Percentiles rank a stretch among this genome's conserved stretches.
Conservation (phyloP, 1,140 invertebrate genomes). For the Drosophila pallidifrons region DNA sequence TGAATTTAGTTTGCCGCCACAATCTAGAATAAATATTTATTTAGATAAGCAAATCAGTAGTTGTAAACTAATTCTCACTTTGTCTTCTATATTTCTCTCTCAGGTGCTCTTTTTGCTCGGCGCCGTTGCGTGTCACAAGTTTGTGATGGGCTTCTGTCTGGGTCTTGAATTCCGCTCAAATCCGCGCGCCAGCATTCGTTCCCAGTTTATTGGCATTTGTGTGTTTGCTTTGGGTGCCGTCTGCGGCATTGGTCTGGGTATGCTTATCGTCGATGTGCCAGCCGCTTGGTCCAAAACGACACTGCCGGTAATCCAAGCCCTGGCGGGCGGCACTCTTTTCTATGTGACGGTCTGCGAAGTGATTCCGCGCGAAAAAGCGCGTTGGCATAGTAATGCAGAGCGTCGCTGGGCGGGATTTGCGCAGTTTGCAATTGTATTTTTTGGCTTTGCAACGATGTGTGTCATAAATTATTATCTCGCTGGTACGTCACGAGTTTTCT, state of each 20-base stretch:
- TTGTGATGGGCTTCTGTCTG: slow-evolving; percentile 92
- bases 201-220: slow-evolving; percentile 87
- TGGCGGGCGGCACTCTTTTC: slow-evolving; percentile 96
- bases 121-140: slow-evolving; percentile 91
- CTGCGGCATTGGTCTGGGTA: slow-evolving; percentile 88
- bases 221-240: slow-evolving; percentile 89
- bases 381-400: slow-evolving; percentile 87
- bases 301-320: slow-evolving; percentile 88
- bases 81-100: slow-evolving; percentile 28
- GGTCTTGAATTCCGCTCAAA: slow-evolving; percentile 89
- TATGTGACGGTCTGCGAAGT: slow-evolving; percentile 98
- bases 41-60: slow-evolving; percentile 55
- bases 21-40: slow-evolving; percentile 72
- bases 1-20: slow-evolving; percentile 23
- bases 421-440: slow-evolving; percentile 87
- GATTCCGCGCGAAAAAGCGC: slow-evolving; percentile 91
- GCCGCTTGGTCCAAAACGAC: slow-evolving; percentile 84
- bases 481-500: slow-evolving; percentile 55
- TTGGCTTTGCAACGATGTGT: slow-evolving; percentile 88
- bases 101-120: slow-evolving; percentile 89
- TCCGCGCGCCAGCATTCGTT: slow-evolving; percentile 83
- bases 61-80: slow-evolving; percentile 40
- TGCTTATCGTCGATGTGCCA: slow-evolving; percentile 86
- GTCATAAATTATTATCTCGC: slow-evolving; percentile 86
- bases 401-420: slow-evolving; percentile 86